These are phyloP conservation scores for Alosa sapidissima DNA, from an alignment of 2,797 vertebrate genomes.

Conservation along the genomic window DNA sequence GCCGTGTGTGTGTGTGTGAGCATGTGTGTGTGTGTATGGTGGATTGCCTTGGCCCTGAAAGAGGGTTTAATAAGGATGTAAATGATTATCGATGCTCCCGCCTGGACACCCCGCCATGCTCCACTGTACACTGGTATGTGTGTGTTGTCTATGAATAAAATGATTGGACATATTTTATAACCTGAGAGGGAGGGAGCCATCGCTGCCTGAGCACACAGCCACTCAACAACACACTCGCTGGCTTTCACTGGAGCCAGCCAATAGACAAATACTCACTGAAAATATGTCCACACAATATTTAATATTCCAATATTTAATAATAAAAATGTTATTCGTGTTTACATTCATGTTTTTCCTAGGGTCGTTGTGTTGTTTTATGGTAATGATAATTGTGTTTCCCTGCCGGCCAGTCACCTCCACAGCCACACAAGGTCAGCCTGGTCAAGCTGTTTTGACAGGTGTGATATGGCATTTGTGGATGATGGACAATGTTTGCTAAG, in stretches of 20 bases:
- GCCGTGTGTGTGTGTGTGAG: conserved; percentile 26
- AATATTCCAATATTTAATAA: not conserved
- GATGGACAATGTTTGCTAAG: conserved; percentile 13
- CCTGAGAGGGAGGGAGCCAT: not conserved
- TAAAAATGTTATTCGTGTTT: not conserved
- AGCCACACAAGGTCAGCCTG: not conserved
- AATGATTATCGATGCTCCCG: conserved; percentile 56
- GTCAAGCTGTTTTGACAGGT: not conserved
- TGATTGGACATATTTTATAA: conserved; percentile 54
- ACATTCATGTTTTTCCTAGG: not conserved
- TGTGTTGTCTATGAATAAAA: conserved; percentile 57
- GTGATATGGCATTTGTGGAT: not conserved
- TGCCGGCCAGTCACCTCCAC: not conserved
- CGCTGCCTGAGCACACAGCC: not conserved
- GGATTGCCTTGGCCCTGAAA: conserved; percentile 29
- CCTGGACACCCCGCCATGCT: conserved; percentile 43
- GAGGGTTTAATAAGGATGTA: conserved; percentile 55
- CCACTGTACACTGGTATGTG: conserved; percentile 34
- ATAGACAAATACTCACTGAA: not conserved
- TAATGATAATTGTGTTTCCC: conserved; percentile 10
- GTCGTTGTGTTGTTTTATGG: not conserved
- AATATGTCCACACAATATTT: not conserved
- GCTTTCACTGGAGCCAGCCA: not conserved
- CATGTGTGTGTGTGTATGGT: conserved; percentile 23
- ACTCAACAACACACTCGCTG: not conserved